Base-by-base conservation (phyloP, 2,797 vertebrate genomes). In the Chrysocyon brachyurus region DNA sequence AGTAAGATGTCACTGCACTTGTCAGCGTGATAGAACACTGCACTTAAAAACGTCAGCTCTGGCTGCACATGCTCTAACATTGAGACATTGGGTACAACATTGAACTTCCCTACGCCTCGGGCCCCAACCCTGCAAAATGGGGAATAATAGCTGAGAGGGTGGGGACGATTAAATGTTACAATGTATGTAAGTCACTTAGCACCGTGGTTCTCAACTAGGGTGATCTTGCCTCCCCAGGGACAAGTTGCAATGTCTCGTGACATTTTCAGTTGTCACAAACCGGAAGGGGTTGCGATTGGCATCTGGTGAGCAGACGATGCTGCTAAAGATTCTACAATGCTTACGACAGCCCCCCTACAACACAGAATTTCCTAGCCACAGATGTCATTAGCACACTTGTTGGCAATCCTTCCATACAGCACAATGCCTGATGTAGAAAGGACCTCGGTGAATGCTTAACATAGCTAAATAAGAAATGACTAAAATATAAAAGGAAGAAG, bases 341-440 rank as follows among this genome's bases (percentile, higher is more conserved):
- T 36, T n/a, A 24, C 28, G 52, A 78, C 0, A 4, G 40, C n/a
- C 19, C 22, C 22, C 19, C 19, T 3, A 33, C 17, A 26, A 12
- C 33, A 14, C 46, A 73, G 26, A 77, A 21, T 7, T 19, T 19
- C 6, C 31, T 46, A 11, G 6, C 16, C 10, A 15, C 36, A 4
- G 3, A 19, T 0, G 14, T n/a, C 2, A 0, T 14, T 0, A 2
- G 11, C 1, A 11, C 15, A 26, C 22, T 36, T 31, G 4, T 5
- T n/a, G 24, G 12, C 82, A 46, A 28, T 31, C 40, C 49, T 59
- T 36, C 61, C 7, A 40, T 14, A 46, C 40, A 12, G 17, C 5
- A 7, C 15, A 15, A 4, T 12, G 56, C 19, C 77, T 33, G 12
- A 28, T 64, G 59, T n/a, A 68, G 49, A 57, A 46, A 33, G 14